phyloP scores from a whole-genome alignment of 2,797 vertebrate genomes.

The Heliangelus exortis region DNA sequence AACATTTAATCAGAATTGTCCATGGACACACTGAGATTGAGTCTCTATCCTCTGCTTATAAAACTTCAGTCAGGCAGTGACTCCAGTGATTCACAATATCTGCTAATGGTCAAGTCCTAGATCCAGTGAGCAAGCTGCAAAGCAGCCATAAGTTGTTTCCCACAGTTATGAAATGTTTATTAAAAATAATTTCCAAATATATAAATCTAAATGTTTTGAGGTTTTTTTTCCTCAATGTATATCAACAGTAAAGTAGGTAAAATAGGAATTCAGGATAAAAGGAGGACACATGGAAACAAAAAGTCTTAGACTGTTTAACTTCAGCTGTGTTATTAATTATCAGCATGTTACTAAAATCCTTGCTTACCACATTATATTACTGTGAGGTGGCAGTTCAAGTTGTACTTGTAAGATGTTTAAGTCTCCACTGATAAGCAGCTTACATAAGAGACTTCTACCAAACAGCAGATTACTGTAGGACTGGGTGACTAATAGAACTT shows the following conservation, averaged over 20 bases:
- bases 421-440: neutral
- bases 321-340: neutral
- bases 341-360: neutral
- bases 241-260: neutral
- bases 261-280: neutral
- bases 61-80: neutral
- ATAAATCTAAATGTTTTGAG: fast-evolving
- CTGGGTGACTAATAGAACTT: neutral
- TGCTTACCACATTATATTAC: neutral
- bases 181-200: neutral
- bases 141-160: neutral
- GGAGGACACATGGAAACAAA: neutral
- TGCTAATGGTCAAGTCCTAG: neutral
- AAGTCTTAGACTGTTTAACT: neutral
- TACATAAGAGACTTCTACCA: neutral
- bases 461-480: neutral
- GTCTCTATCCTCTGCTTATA: neutral
- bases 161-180: neutral
- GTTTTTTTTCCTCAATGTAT: neutral
- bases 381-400: neutral
- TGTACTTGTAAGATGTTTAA: neutral
- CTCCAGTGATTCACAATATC: neutral
- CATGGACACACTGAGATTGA: neutral
- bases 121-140: neutral
- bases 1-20: neutral